A percentile compares a stretch with the other conserved stretches of the same genome.
These are phyloP conservation scores for Hypocryptadius cinnamomeus DNA, from an alignment of 2,113 vertebrate genomes.

Conservation along the genomic window DNA sequence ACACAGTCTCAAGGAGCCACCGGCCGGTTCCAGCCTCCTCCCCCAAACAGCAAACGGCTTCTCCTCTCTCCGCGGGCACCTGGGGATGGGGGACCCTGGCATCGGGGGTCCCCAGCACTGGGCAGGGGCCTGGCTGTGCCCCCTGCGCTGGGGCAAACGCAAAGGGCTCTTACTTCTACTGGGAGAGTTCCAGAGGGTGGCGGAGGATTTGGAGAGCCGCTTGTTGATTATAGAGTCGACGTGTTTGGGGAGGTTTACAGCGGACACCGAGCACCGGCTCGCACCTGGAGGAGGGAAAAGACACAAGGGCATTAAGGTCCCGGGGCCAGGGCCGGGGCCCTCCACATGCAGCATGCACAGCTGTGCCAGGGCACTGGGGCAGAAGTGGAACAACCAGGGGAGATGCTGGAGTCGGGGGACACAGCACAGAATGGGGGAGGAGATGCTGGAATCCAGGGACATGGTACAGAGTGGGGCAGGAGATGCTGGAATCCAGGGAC, in stretches of 20 bases:
- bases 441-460: neutral
- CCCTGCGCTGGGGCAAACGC: conserved; percentile 47
- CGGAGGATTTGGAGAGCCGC: conserved; percentile 99
- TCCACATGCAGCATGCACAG: conserved; percentile 57
- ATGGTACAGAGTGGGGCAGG: neutral
- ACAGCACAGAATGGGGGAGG: neutral
- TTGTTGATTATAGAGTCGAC: conserved; percentile 99
- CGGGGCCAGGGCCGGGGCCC: neutral
- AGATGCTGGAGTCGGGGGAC: neutral
- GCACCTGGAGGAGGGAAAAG: conserved; percentile 88
- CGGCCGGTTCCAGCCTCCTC: neutral
- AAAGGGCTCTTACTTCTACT: conserved; percentile 94
- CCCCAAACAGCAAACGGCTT: conserved; percentile 23
- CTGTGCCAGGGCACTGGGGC: neutral
- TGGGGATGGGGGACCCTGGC: neutral
- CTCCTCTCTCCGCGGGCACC: conserved; percentile 31
- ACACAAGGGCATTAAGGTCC: conserved; percentile 74
- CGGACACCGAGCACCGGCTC: conserved; percentile 96
- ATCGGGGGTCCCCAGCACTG: neutral
- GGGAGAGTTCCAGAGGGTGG: conserved; percentile 98
- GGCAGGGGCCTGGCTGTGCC: conserved; percentile 37
- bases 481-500: neutral
- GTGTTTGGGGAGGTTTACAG: conserved; percentile 99
- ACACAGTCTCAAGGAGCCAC: neutral
- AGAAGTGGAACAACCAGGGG: neutral